These are phyloP conservation scores for Oceanites oceanicus DNA, from an alignment of 2,113 vertebrate species.

Conservation along the genomic window DNA sequence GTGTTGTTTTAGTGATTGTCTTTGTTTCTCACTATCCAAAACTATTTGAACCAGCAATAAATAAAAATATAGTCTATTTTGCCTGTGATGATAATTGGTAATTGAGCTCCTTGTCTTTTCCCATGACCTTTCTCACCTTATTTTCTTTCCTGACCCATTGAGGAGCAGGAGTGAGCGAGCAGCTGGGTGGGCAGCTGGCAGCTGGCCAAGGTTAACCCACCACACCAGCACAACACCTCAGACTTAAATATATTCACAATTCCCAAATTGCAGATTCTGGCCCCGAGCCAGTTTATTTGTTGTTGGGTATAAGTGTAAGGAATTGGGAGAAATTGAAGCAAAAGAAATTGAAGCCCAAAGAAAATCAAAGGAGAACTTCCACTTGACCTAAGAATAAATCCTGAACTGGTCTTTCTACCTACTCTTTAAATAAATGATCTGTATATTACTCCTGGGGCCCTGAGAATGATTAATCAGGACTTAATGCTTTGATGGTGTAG, in stretches of 20 bases:
- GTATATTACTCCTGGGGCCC: background rate
- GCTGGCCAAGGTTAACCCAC: background rate
- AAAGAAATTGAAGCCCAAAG: background rate
- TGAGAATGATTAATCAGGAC: slow-evolving; percentile 51
- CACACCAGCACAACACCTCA: background rate
- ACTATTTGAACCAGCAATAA: fast-evolving
- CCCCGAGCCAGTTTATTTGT: background rate
- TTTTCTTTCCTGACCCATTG: background rate
- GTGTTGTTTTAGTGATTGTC: background rate
- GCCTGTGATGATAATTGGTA: background rate
- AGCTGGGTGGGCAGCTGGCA: background rate
- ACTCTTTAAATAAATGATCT: slow-evolving; percentile 7
- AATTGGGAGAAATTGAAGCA: background rate
- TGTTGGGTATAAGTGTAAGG: background rate
- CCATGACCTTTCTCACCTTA: background rate
- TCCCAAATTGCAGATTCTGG: background rate
- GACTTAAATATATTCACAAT: background rate
- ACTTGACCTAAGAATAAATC: background rate
- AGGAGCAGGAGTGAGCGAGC: background rate
- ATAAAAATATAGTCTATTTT: background rate
- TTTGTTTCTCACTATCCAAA: background rate
- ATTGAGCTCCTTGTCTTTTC: background rate
- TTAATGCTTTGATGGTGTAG: background rate
- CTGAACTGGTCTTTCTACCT: background rate
- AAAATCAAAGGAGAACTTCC: background rate